Evolutionary conservation across 1,140 invertebrate genomes (phyloP).

Genomic region (Chironomus tepperi): DNA sequence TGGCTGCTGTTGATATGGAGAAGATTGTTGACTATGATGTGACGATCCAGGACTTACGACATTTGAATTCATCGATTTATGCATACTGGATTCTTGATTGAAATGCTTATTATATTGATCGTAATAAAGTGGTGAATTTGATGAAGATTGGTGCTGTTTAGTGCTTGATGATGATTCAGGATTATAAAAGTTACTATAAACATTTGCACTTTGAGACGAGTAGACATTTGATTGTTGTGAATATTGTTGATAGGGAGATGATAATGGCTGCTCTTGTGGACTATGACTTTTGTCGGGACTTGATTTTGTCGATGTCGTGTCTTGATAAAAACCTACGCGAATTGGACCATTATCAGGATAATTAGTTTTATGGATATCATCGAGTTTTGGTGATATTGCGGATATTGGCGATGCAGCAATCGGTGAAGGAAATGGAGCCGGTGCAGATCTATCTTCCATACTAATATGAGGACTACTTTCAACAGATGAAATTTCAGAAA

Average conservation of each 20-base stretch:
- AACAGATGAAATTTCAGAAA: conserved; percentile 63
- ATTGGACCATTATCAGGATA: conserved; percentile 59
- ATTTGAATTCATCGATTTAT: conserved; percentile 40
- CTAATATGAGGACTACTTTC: conserved; percentile 56
- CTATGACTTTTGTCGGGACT: conserved; percentile 63
- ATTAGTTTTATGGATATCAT: conserved; percentile 51
- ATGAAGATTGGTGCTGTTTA: conserved; percentile 30
- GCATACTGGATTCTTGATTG: conserved; percentile 39
- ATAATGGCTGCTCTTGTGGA: conserved; percentile 50
- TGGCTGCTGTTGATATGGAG: conserved; percentile 36
- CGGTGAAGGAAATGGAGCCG: conserved; percentile 55
- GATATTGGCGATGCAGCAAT: conserved; percentile 49
- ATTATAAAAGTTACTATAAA: conserved; percentile 25
- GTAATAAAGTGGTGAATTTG: conserved; percentile 41
- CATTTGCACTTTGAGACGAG: conserved; percentile 43
- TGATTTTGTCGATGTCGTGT: conserved; percentile 60
- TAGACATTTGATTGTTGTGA: conserved; percentile 50
- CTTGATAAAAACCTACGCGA: conserved; percentile 68
- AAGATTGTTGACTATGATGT: conserved; percentile 22
- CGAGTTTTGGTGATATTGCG: conserved; percentile 44
- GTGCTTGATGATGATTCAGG: conserved; percentile 36
- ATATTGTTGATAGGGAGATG: conserved; percentile 50
- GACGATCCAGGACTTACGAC: conserved; percentile 38
- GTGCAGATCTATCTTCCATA: conserved; percentile 50
- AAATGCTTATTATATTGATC: conserved; percentile 44